Evolutionary conservation across 2,113 vertebrate species (phyloP), one percentile per base, ranked within the genome.

Genomic region (Centropus bengalensis): DNA sequence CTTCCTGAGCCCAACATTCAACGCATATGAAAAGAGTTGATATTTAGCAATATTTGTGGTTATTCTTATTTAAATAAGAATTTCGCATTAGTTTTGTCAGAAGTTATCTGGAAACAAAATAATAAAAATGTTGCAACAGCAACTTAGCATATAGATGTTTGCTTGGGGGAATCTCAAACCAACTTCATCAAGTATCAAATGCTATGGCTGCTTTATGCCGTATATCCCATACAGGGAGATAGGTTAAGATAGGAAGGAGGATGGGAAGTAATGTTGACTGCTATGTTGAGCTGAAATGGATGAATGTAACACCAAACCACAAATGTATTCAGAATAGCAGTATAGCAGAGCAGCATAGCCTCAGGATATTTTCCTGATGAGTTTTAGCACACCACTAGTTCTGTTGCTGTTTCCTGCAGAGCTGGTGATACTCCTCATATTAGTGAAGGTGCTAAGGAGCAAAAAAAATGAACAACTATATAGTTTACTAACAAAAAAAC

Each of bases 301-400:
- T 88, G 45, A 93, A 58, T 69, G 8, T 42, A 91, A 88, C 85
- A 77, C 24, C 63, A 91, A 93, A 78, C 32, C 76, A 92, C 79
- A 88, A 77, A 90, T 13, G 2, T 88, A 77, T 80, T 67, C 51
- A 83, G 79, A 74, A 80, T 32, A 88, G 83, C 44, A 90, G 17
- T 45, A 42, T 2, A 82, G 79, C 59, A 63, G 52, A 86, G 55
- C 86, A 82, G 44, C 73, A 67, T 27, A 90, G 90, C 95, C 92
- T 86, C 51, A 78, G 86, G 95, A 51, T 93, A 93, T 88, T 95
- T 90, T 94, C 73, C 64, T 83, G 51, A 90, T 83, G 82, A 82
- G 71, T 75, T 93, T 90, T 88, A 93, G 78, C 64, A 86, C 0
- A 14, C 80, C 42, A 51, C 44, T 89, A 73, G 26, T 85, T 91